These are phyloP conservation scores for Agriopis aurantiaria DNA, from an alignment of 2,888 invertebrate genomes.

Conservation along the genomic window DNA sequence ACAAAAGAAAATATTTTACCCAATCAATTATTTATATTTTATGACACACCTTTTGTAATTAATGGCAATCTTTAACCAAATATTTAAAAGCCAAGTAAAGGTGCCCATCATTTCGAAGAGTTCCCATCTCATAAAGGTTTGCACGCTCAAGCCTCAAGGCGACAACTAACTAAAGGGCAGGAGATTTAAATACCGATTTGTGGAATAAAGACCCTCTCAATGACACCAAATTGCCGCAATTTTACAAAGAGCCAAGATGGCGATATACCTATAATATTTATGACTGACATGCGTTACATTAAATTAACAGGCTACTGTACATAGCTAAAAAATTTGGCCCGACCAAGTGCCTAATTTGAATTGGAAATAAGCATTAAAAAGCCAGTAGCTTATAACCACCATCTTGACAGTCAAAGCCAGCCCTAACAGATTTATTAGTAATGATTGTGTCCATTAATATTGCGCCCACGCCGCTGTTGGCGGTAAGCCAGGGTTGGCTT, in stretches of 20 bases:
- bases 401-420: conserved; percentile 12
- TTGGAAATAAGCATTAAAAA: conserved; percentile 2
- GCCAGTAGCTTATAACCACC: conserved; percentile 15
- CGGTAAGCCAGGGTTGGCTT: background rate
- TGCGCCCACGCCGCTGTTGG: conserved; percentile 1
- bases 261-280: too few relatives aligned
- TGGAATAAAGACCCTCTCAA: conserved; percentile 4
- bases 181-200: conserved; percentile 7
- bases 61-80: conserved; percentile 9
- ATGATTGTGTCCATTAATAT: conserved; percentile 10
- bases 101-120: conserved; percentile 1
- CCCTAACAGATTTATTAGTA: conserved; percentile 18
- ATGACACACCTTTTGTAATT: background rate
- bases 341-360: background rate
- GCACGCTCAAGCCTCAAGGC: conserved; percentile 2
- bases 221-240: background rate
- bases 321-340: too few relatives aligned
- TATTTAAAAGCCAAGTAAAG: conserved; percentile 7
- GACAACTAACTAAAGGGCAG: conserved; percentile 12
- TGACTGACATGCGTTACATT: background rate
- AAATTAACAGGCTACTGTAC: background rate
- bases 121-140: conserved; percentile 2
- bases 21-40: conserved; percentile 1
- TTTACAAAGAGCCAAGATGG: background rate
- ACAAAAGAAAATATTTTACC: background rate